phyloP scores from a whole-genome alignment of 2,888 invertebrate species.

The Lasioglossum figueresi region DNA sequence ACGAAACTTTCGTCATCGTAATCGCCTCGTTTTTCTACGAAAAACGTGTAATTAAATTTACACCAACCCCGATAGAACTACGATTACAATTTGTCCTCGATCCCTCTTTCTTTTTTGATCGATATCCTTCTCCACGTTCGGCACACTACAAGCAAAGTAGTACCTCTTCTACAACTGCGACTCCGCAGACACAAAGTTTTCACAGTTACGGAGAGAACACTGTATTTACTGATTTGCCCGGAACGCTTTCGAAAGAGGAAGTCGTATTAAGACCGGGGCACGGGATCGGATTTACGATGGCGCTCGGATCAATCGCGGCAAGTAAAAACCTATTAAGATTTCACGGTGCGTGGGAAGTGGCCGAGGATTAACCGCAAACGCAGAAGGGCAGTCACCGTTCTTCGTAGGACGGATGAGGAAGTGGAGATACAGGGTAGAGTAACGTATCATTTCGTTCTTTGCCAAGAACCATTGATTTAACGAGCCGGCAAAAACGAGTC shows the following conservation, averaged over 20 bases:
- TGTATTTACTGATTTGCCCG: not conserved
- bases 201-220: no score
- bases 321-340: not conserved
- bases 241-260: not conserved
- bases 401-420: not conserved
- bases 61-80: no score
- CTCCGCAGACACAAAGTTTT: no score
- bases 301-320: not conserved
- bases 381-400: not conserved
- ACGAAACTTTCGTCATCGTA: no score
- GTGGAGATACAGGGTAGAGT: not conserved
- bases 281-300: not conserved
- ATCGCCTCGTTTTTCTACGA: no score
- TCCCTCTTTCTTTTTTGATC: no score
- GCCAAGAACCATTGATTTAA: slow-evolving; percentile 1
- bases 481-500: not conserved
- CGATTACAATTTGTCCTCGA: no score
- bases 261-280: not conserved
- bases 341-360: not conserved
- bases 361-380: not conserved
- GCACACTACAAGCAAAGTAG: no score
- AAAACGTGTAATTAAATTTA: no score
- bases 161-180: no score
- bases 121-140: no score
- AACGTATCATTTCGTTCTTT: slow-evolving; percentile 2